Conservation (phyloP, 1,140 invertebrate species). For the Pseudomyrmex cubaensis region DNA sequence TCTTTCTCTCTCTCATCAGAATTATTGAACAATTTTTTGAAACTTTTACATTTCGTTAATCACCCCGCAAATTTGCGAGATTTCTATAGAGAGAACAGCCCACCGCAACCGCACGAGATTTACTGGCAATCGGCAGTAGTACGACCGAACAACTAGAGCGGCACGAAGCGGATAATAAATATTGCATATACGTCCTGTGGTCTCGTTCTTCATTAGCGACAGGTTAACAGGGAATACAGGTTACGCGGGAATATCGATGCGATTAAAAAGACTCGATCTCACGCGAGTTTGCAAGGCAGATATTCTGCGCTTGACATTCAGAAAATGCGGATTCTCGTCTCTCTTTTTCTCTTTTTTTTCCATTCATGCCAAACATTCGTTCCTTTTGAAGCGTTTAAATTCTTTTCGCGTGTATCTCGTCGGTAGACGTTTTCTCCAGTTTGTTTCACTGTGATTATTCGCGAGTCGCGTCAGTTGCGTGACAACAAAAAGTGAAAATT, state of each 20-base stretch:
- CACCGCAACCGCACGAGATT: conserved; percentile 38
- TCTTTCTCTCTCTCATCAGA: no score
- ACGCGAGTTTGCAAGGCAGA: neutral
- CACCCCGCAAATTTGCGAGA: neutral
- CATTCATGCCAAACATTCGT: neutral
- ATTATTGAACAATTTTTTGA: neutral
- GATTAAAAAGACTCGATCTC: neutral
- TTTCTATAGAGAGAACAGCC: neutral
- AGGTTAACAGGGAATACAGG: conserved; percentile 8
- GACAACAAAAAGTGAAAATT: neutral
- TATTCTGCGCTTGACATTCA: neutral
- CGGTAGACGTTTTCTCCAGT: neutral
- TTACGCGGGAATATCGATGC: conserved; percentile 21
- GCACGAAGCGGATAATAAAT: conserved; percentile 52
- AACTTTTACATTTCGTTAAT: conserved; percentile 19
- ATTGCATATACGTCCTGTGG: conserved; percentile 24
- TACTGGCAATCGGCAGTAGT: conserved; percentile 29
- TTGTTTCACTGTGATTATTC: neutral
- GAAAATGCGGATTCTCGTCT: neutral
- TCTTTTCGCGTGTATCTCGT: neutral
- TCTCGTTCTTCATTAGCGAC: conserved; percentile 36
- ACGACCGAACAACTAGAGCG: conserved; percentile 12
- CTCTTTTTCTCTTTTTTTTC: neutral
- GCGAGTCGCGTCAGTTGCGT: neutral
- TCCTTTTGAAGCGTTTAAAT: conserved; percentile 1